These are phyloP conservation scores for Drosophila punjabiensis DNA, from an alignment of 1,140 invertebrate species.

Conservation along the genomic window DNA sequence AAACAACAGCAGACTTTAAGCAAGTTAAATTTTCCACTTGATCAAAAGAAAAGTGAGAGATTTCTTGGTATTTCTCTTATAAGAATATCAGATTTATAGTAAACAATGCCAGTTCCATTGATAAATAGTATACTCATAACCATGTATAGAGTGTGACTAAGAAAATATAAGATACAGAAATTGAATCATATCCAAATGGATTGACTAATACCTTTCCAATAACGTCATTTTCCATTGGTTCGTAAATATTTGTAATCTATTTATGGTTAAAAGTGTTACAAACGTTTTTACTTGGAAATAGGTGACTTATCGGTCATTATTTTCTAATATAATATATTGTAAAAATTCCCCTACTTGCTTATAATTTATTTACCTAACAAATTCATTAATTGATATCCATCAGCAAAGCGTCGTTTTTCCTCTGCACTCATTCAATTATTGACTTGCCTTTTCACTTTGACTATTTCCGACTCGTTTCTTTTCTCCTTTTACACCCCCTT, in stretches of 20 bases:
- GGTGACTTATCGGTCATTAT: too few species aligned
- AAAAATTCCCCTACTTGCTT: neutral
- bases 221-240: neutral
- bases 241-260: neutral
- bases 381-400: slow-evolving; percentile 7
- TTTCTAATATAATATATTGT: too few species aligned
- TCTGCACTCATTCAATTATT: slow-evolving; percentile 5
- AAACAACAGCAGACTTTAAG: neutral
- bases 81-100: neutral
- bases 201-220: slow-evolving; percentile 2
- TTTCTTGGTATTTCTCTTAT: neutral
- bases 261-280: neutral
- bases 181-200: slow-evolving; percentile 3
- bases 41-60: slow-evolving; percentile 1
- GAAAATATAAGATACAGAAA: neutral
- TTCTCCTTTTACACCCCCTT: neutral
- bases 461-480: slow-evolving; percentile 10
- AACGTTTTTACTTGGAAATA: neutral
- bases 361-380: neutral
- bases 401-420: neutral
- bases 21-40: neutral
- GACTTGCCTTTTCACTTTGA: slow-evolving; percentile 9
- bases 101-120: neutral
- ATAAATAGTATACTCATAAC: neutral
- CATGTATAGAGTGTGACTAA: neutral